A percentile compares a stretch with the other conserved stretches of the same genome.
These are phyloP conservation scores for Thysanoteuthis rhombus DNA, from an alignment of 2,888 invertebrate species.

Conservation along the genomic window DNA sequence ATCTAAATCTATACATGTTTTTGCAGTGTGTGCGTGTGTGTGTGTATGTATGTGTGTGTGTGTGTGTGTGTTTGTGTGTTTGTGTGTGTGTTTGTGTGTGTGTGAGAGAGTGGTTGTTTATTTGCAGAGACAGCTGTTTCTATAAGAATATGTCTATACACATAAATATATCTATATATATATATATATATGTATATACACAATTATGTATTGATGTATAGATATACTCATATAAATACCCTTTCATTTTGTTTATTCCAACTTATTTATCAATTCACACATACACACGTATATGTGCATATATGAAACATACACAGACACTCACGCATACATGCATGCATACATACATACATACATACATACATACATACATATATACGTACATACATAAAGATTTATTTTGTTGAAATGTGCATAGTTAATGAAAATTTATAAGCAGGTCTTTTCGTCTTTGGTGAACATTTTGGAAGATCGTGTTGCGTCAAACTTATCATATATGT, in stretches of 20 bases:
- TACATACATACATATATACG: neutral
- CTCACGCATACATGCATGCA: neutral
- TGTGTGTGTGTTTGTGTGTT: too few relatives aligned
- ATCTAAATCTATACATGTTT: too few relatives aligned
- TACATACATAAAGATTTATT: too few relatives aligned
- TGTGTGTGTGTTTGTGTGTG: neutral
- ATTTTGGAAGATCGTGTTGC: too few relatives aligned
- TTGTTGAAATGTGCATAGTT: too few relatives aligned
- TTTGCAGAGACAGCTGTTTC: neutral
- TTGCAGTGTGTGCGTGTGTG: too few relatives aligned
- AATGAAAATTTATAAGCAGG: too few relatives aligned
- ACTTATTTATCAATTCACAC: too few relatives aligned
- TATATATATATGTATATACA: neutral
- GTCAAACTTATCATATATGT: too few relatives aligned
- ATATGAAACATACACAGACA: neutral
- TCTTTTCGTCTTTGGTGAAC: too few relatives aligned
- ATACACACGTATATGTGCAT: neutral
- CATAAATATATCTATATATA: constrained; percentile 24
- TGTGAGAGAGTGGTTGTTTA: neutral
- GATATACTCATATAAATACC: neutral
- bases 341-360: neutral
- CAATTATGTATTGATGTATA: neutral
- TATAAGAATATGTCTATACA: neutral
- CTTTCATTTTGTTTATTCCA: neutral
- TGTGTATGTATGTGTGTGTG: too few relatives aligned